These are phyloP conservation scores for Punctoribates punctum DNA, from an alignment of 2,888 invertebrate species.

Conservation along the genomic window DNA sequence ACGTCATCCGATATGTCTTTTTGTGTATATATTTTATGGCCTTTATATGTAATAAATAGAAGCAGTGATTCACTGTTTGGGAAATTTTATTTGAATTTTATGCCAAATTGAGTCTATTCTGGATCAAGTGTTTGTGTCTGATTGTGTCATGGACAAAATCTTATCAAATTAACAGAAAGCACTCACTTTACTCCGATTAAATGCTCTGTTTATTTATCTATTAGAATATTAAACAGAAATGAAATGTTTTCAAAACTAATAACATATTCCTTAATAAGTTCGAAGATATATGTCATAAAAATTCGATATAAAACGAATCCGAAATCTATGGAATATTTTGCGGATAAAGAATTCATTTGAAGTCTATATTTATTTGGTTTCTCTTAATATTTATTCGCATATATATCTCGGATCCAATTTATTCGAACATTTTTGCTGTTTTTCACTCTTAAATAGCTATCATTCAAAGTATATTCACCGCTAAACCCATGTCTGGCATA, in stretches of 20 bases:
- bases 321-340: not conserved
- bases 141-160: not conserved
- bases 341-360: not conserved
- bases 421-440: not conserved
- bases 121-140: not conserved
- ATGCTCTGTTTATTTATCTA: not conserved
- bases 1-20: no score
- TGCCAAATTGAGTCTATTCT: not conserved
- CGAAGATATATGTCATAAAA: not conserved
- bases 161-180: not conserved
- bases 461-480: not conserved
- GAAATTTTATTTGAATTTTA: constrained; percentile 9
- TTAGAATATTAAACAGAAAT: not conserved
- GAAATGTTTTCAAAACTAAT: constrained; percentile 21
- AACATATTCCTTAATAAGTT: not conserved
- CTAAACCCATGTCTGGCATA: not conserved
- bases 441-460: constrained; percentile 9
- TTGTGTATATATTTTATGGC: no score
- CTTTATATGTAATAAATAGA: no score
- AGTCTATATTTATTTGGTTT: not conserved
- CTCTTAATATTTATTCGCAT: constrained; percentile 18
- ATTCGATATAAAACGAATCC: not conserved
- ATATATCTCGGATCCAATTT: constrained; percentile 30
- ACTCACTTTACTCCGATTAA: not conserved
- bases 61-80: not conserved